These are phyloP conservation scores for Azemiops feae DNA, from an alignment of 2,113 vertebrate genomes.

Conservation along the genomic window DNA sequence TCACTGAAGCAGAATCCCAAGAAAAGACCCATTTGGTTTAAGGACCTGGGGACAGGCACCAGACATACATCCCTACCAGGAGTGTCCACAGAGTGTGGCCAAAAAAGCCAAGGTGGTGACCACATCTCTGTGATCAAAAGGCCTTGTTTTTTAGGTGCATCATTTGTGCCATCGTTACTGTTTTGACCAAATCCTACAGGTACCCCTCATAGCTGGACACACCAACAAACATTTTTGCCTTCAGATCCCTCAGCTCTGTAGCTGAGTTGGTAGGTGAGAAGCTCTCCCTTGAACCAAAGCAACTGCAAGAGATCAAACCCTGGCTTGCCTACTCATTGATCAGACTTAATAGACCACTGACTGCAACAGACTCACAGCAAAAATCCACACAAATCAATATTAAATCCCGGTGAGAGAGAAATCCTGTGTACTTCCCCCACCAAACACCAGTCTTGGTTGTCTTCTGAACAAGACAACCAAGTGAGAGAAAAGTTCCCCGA, in stretches of 20 bases:
- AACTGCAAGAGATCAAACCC: neutral
- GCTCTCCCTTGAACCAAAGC: neutral
- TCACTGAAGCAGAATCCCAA: neutral
- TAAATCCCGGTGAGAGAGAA: neutral
- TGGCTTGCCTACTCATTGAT: neutral
- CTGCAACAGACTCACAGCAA: neutral
- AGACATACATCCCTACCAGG: neutral
- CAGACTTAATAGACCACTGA: neutral
- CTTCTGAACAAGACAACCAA: neutral
- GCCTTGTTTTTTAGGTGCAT: neutral
- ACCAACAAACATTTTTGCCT: neutral
- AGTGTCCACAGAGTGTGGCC: neutral
- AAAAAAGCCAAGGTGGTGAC: neutral
- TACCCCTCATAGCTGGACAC: neutral
- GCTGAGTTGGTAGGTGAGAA: neutral
- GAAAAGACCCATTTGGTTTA: neutral
- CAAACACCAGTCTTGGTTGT: neutral
- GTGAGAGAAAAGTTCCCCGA: neutral
- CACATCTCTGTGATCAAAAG: neutral
- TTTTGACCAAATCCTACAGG: neutral
- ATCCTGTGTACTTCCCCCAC: neutral
- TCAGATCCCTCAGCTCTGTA: neutral
- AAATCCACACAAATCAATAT: neutral
- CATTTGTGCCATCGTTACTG: neutral
- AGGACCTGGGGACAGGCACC: neutral